Base-by-base conservation (phyloP, 2,888 invertebrate species). In the Drosophila bunnanda region DNA sequence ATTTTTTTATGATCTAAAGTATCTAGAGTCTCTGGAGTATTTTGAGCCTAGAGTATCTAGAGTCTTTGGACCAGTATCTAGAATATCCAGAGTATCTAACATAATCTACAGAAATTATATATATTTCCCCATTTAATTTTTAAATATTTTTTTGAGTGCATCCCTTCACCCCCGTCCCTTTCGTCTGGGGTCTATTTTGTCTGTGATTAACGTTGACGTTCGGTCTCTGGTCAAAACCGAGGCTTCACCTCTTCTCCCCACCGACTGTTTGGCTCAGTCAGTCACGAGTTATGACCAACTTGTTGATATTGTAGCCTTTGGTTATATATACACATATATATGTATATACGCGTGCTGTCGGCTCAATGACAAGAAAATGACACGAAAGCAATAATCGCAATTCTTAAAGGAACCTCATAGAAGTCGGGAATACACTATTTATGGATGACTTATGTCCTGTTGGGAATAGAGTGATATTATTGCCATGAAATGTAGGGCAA, bases 151-250 rank as follows among this genome's bases (percentile, higher is more conserved):
- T 43, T 2, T 8, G 4, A 44, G 44, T 44, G 15, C 15, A 6
- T 8, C 10, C 36, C 48, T 34, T 38, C 54, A 17, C 20, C n/a
- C 32, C 39, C 36, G 13, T 13, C 60, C 15, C n/a, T 30, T 28
- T 44, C 6, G 28, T 43, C 30, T 44, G 43, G 22, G 62, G 58
- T 68, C 68, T 82, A 73, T 83, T 83, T 78, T 77, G 78, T 80
- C 82, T 78, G 75, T 80, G 82, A 82, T 79, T 84, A 82, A 87
- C 80, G 75, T 83, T 78, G 84, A 46, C 61, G 48, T 56, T 41
- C 39, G 54, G 46, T 53, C 59, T 46, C 20, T 54, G 46, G 57
- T 34, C 61, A 50, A 50, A 50, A 50, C 48, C 48, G 30, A 50
- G 32, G 48, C 48, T 50, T 50, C 48, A 50, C 48, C 48, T 50